Conservation (phyloP, 2,888 invertebrate genomes). For the Invenusta paracnida region DNA sequence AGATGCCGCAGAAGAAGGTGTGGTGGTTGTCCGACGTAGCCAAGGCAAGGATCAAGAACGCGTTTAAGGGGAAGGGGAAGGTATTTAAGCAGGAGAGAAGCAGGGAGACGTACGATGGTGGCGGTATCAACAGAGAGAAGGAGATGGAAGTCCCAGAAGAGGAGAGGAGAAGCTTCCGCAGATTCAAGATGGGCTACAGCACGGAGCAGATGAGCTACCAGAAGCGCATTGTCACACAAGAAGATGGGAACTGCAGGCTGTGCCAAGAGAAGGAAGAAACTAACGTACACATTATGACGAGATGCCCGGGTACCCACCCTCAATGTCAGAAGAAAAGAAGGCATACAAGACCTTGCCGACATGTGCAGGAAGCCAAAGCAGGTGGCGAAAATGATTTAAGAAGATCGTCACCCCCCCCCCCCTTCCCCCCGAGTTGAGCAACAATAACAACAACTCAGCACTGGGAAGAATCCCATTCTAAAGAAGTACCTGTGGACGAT, state of each 20-base stretch:
- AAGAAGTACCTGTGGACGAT: no score
- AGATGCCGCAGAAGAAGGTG: not conserved
- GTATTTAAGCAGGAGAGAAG: not conserved
- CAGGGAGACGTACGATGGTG: not conserved
- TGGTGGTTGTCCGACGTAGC: not conserved
- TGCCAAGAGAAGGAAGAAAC: not conserved
- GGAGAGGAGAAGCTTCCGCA: not conserved
- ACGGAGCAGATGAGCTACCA: not conserved
- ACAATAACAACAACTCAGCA: no score
- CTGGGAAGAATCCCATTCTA: no score
- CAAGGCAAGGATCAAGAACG: not conserved
- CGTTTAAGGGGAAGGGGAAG: not conserved
- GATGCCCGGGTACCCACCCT: not conserved
- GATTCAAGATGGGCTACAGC: not conserved
- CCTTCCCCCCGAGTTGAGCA: no score
- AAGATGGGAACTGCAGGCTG: not conserved
- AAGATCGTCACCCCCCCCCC: no score
- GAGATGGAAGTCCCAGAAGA: not conserved
- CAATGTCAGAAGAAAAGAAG: not conserved
- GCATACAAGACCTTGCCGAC: not conserved
- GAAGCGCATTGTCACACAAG: not conserved
- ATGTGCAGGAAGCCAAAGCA: no score
- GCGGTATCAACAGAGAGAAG: not conserved
- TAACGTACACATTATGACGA: not conserved
- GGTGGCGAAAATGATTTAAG: no score